Conservation (phyloP, 1,140 invertebrate genomes). For the Paraescarpia echinospica region DNA sequence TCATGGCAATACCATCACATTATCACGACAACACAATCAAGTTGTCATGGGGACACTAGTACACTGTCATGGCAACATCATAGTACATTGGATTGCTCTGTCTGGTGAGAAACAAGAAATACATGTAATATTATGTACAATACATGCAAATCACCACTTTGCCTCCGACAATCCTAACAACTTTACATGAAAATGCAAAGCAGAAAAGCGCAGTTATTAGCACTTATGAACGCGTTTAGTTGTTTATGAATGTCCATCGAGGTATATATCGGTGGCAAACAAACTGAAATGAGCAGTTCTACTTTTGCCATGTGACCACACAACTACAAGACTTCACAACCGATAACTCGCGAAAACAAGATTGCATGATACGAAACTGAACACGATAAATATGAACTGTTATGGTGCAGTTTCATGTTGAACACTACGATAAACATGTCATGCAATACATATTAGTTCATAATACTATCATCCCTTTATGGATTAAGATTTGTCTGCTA, state of each 20-base stretch:
- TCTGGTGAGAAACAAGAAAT: neutral
- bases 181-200: neutral
- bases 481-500: neutral
- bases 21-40: neutral
- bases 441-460: neutral
- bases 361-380: neutral
- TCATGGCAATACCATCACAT: neutral
- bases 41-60: neutral
- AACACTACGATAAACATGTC: neutral
- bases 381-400: neutral
- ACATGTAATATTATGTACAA: neutral
- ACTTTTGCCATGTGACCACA: neutral
- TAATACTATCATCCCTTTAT: neutral
- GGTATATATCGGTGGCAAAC: neutral
- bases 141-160: neutral
- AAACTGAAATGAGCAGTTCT: neutral
- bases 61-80: neutral
- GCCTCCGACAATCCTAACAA: neutral
- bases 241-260: neutral
- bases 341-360: neutral
- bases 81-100: neutral
- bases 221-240: neutral
- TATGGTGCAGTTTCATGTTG: neutral
- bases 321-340: neutral
- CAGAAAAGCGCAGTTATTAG: neutral